Conservation (phyloP, 2,888 invertebrate species). For the Hipparchia semele region DNA sequence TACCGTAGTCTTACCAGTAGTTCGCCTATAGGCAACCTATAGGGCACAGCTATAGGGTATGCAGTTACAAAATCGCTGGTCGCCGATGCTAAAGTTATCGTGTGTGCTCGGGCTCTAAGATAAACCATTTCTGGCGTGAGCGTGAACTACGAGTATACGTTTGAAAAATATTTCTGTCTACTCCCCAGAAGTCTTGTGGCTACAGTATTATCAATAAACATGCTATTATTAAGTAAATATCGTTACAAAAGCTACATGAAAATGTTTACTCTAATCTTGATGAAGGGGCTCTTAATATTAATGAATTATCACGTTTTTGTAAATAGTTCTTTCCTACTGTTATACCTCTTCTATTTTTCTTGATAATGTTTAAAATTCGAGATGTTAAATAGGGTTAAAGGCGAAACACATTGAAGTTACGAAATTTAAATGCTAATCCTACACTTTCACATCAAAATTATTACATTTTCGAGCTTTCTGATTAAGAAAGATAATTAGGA, state of each 20-base stretch:
- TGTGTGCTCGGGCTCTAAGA: conserved; percentile 6
- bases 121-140: conserved; percentile 25
- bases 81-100: background rate
- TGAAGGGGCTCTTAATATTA: background rate
- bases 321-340: background rate
- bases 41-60: no score
- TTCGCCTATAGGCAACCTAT: background rate
- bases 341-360: background rate
- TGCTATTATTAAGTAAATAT: background rate
- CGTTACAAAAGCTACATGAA: background rate
- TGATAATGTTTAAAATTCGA: conserved; percentile 28
- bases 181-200: background rate
- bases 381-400: conserved; percentile 64
- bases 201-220: background rate
- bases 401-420: conserved; percentile 65
- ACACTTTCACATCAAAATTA: conserved; percentile 68
- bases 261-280: conserved; percentile 6
- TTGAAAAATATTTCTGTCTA: conserved; percentile 13
- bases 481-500: conserved; percentile 58
- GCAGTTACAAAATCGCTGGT: background rate
- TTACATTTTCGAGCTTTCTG: conserved; percentile 66
- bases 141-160: conserved; percentile 8
- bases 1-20: background rate
- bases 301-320: background rate
- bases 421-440: conserved; percentile 72